Evolutionary conservation across 1,140 invertebrate genomes (phyloP).

Genomic region (Drosophila albomicans): DNA sequence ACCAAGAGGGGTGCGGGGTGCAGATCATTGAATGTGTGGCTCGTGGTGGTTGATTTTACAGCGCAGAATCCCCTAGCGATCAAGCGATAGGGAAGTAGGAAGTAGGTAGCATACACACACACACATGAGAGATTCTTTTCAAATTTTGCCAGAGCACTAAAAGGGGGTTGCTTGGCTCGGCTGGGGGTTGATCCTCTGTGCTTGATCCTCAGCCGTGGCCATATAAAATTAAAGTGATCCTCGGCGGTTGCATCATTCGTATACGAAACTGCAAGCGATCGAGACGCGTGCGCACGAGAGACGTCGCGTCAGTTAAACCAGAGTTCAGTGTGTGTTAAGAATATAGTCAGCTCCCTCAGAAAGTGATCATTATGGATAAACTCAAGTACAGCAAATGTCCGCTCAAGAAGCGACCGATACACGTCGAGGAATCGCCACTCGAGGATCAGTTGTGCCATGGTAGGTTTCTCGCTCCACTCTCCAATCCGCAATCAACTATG

Average conservation of each 20-base stretch:
- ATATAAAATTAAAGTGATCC: constrained; percentile 80
- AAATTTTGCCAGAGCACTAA: constrained; percentile 19
- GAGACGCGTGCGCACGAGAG: constrained; percentile 56
- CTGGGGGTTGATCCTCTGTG: constrained; percentile 41
- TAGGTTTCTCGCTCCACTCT: constrained; percentile 32
- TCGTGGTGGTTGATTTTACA: constrained; percentile 74
- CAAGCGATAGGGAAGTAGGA: constrained; percentile 51
- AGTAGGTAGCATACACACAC: constrained; percentile 60
- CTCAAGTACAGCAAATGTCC: constrained; percentile 90
- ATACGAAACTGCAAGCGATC: constrained; percentile 67
- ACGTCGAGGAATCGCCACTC: constrained; percentile 83
- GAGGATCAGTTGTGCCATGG: constrained; percentile 70
- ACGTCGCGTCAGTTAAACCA: constrained; percentile 38
- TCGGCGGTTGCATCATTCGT: constrained; percentile 82
- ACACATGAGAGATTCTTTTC: constrained; percentile 50
- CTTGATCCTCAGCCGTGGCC: constrained; percentile 54
- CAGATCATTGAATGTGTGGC: constrained; percentile 61
- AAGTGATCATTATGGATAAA: constrained; percentile 71
- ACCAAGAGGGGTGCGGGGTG: background rate
- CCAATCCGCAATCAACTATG: too few relatives aligned
- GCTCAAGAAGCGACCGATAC: constrained; percentile 94
- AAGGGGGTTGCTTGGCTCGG: constrained; percentile 22
- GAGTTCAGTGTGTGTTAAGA: constrained; percentile 28
- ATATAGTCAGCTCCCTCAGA: background rate
- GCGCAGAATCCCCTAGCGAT: constrained; percentile 59